phyloP scores from a whole-genome alignment of 2,797 vertebrate species.

The Pseudochirops corinnae region DNA sequence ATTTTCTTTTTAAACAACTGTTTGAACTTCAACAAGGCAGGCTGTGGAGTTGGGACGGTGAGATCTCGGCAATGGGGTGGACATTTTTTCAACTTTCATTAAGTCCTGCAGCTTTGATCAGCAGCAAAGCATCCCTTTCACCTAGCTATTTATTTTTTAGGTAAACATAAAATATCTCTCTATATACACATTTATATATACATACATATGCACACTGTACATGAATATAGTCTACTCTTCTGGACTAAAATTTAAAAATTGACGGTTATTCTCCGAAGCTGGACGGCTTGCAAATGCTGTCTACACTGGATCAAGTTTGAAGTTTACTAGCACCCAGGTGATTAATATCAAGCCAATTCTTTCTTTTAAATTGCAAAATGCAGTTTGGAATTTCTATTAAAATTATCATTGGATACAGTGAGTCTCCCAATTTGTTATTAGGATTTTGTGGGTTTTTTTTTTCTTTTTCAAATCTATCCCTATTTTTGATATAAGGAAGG shows the following conservation, averaged over 20 bases:
- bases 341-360: conserved; percentile 51
- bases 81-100: conserved; percentile 67
- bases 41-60: conserved; percentile 43
- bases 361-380: conserved; percentile 60
- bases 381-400: conserved; percentile 59
- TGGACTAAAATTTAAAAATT: conserved; percentile 59
- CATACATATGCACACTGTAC: conserved; percentile 43
- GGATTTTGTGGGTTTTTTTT: conserved; percentile 46
- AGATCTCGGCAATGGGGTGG: conserved; percentile 48
- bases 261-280: conserved; percentile 67
- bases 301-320: conserved; percentile 57
- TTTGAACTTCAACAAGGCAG: conserved; percentile 41
- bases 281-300: conserved; percentile 77
- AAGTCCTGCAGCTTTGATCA: conserved; percentile 72
- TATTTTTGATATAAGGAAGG: conserved; percentile 60
- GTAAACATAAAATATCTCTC: conserved; percentile 12
- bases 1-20: conserved; percentile 44
- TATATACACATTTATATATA: not conserved
- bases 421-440: conserved; percentile 50
- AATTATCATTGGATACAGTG: not conserved
- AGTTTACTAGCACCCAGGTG: conserved; percentile 70
- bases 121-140: conserved; percentile 71
- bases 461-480: conserved; percentile 58
- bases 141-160: conserved; percentile 38
- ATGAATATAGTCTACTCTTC: conserved; percentile 45